Percentiles rank a stretch among this genome's conserved stretches.
phyloP scores from a whole-genome alignment of 2,888 invertebrate species.

The Philereme transversata region DNA sequence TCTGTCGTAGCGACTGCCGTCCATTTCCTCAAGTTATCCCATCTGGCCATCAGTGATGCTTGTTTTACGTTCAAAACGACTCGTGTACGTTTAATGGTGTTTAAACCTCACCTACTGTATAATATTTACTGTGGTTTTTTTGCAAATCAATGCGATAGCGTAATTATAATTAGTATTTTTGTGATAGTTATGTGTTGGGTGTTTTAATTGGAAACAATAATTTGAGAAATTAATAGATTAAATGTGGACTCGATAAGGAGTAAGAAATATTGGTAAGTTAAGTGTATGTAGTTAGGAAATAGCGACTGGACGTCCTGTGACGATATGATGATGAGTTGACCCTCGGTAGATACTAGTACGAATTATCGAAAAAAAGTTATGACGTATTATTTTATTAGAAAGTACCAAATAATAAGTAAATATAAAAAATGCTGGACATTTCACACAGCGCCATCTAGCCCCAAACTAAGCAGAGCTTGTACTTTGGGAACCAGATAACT shows the following conservation, averaged over 20 bases:
- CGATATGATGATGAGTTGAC: too few relatives aligned
- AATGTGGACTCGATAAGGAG: not conserved
- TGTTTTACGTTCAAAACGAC: slow-evolving; percentile 19
- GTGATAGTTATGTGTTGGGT: not conserved
- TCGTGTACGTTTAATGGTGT: slow-evolving; percentile 1
- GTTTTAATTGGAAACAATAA: not conserved
- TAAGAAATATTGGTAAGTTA: not conserved
- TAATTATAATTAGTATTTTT: not conserved
- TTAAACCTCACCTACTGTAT: not conserved
- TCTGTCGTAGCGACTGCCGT: slow-evolving; percentile 15
- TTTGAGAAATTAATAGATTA: not conserved
- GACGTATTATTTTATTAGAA: too few relatives aligned
- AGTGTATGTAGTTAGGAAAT: not conserved
- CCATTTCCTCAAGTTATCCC: slow-evolving; percentile 30
- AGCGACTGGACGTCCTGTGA: too few relatives aligned
- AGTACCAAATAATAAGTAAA: too few relatives aligned
- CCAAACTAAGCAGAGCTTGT: too few relatives aligned
- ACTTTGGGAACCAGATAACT: too few relatives aligned
- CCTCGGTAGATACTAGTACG: too few relatives aligned
- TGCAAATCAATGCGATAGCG: too few relatives aligned
- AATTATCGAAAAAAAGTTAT: too few relatives aligned
- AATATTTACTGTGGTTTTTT: not conserved
- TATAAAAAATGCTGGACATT: too few relatives aligned
- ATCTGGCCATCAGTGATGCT: slow-evolving; percentile 26
- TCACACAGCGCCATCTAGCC: too few relatives aligned